Evolutionary conservation across 1,140 invertebrate species (phyloP), one percentile per base, ranked within the genome.

Genomic region (Cydia strobilella): DNA sequence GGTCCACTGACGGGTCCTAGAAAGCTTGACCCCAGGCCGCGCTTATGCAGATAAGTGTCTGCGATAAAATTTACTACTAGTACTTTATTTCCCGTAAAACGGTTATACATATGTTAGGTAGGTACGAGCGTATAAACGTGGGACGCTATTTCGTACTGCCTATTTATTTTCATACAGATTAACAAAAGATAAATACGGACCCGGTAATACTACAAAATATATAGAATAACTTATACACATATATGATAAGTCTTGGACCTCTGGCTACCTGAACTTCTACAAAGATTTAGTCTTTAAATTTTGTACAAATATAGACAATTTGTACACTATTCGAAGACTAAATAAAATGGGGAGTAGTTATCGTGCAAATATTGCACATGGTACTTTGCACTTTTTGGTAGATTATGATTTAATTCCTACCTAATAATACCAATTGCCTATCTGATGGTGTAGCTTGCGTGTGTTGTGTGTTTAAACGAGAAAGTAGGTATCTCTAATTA

Each of bases 11-110:
- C 72, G 73, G 74, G 74, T 75, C 66, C 74, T 82, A 83, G 83
- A 84, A 84, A 84, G 83, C 76, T 78, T 81, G 83, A 84, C 83
- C 83, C 63, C 27, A 75, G 82, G 80, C 80, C 83, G 79, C 31
- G 42, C 65, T 69, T 69, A 69, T 69, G 65, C 65, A 69, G 65
- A 69, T 69, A 39, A 59, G 54, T 59, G 31, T 35, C 13, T n/a
- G 27, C 31, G 65, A 69, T 69, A 69, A 69, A 69, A 35, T 69
- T 35, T 69, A 69, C 65, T 69, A 69, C n/a, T 18, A 69, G 27
- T 39, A 69, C 27, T 35, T 66, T 42, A 69, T 69, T 39, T 69
- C 13, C 54, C 18, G 54, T 59, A 59, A 23, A 59, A 23, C 20
- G 7, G 10, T 59, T 59, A 59, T n/a, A n/a, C n/a, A n/a, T 23